Evolutionary conservation across 2,113 vertebrate genomes (phyloP).

Genomic region (Mola mola): DNA sequence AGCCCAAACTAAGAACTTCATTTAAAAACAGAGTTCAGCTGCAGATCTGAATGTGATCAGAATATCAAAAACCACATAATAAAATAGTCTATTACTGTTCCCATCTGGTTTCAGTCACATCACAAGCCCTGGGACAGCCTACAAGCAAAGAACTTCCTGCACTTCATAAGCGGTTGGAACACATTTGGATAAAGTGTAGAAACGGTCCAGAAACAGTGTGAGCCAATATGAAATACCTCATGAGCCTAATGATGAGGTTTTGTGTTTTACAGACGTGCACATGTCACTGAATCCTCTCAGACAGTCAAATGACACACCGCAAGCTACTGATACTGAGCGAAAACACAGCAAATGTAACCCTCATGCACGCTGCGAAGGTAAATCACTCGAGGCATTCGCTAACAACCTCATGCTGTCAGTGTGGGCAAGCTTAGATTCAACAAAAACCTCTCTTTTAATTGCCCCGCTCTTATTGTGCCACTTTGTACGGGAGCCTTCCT

Average conservation of each 20-base stretch:
- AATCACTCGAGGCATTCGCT: constrained; percentile 44
- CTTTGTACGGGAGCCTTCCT: constrained; percentile 39
- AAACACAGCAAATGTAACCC: constrained; percentile 31
- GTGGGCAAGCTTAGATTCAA: constrained; percentile 52
- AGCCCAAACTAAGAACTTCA: constrained; percentile 19
- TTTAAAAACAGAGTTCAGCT: constrained; percentile 30
- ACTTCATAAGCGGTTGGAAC: constrained; percentile 30
- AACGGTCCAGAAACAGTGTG: constrained; percentile 2
- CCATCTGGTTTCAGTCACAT: constrained; percentile 23
- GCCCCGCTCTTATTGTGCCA: constrained; percentile 31
- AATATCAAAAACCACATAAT: too few relatives aligned
- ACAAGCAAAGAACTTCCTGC: constrained; percentile 30
- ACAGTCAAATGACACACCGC: constrained; percentile 28
- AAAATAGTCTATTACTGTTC: constrained; percentile 10
- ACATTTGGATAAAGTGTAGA: constrained; percentile 19
- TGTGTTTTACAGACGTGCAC: constrained; percentile 31
- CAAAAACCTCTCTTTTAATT: constrained; percentile 56
- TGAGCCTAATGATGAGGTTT: constrained; percentile 33
- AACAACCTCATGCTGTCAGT: constrained; percentile 64
- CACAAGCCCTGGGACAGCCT: constrained; percentile 1
- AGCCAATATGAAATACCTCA: constrained; percentile 43
- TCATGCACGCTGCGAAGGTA: constrained; percentile 34
- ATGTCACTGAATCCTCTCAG: constrained; percentile 31
- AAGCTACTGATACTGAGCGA: constrained; percentile 43
- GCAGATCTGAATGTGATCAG: constrained; percentile 25